Evolutionary conservation across 2,113 vertebrate species (phyloP).

Genomic region (Ophthalmolycus amberensis): DNA sequence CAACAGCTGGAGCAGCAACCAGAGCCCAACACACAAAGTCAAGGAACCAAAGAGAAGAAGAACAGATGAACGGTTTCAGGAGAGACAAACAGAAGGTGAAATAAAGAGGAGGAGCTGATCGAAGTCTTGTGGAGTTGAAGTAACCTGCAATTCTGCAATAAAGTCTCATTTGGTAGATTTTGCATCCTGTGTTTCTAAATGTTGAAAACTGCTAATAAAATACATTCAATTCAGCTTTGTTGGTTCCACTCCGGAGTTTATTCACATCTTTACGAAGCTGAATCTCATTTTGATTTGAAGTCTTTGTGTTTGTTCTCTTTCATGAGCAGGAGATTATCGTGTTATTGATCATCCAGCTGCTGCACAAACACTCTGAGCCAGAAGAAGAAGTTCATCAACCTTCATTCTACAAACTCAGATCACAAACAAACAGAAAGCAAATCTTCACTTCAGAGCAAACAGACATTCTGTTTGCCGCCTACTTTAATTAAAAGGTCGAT

Average conservation of each 20-base stretch:
- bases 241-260: not conserved
- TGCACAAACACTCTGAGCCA: not conserved
- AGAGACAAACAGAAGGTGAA: not conserved
- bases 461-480: too few relatives aligned
- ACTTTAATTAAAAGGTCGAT: too few relatives aligned
- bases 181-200: not conserved
- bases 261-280: not conserved
- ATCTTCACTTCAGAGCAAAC: too few relatives aligned
- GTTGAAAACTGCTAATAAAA: not conserved
- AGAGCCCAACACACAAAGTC: too few relatives aligned
- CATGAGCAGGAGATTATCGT: not conserved
- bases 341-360: not conserved
- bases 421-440: too few relatives aligned
- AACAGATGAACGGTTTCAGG: not conserved
- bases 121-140: too few relatives aligned
- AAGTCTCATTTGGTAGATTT: too few relatives aligned
- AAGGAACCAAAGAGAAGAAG: not conserved
- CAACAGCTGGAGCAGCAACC: not conserved
- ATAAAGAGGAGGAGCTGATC: not conserved
- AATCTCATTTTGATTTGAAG: accelerated
- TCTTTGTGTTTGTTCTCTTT: not conserved
- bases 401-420: not conserved
- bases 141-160: too few relatives aligned
- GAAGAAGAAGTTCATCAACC: not conserved
- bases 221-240: not conserved